Evolutionary conservation across 2,797 vertebrate genomes (phyloP).

Genomic region (Alca torda): DNA sequence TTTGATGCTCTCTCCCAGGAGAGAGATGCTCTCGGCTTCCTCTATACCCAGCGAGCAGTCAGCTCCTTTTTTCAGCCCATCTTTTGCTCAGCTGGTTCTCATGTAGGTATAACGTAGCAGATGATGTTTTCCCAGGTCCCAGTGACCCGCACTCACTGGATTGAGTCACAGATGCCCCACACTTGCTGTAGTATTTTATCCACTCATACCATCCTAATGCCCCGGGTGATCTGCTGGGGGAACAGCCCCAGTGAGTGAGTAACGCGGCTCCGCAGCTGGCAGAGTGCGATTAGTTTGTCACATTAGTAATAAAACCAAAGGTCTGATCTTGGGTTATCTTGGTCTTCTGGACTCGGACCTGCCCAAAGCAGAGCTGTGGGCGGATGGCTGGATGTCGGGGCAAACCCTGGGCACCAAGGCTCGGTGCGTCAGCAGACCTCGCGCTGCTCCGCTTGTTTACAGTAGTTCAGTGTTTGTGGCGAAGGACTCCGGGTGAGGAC

Average conservation of each 20-base stretch:
- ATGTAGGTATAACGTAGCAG: neutral
- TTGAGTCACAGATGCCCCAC: neutral
- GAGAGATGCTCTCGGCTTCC: neutral
- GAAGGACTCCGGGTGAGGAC: neutral
- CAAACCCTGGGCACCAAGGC: neutral
- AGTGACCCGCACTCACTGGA: rapidly evolving
- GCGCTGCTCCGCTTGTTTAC: neutral
- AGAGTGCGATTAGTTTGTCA: rapidly evolving
- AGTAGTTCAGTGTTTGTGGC: neutral
- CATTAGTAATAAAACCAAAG: neutral
- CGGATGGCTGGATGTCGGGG: neutral
- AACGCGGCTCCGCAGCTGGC: neutral
- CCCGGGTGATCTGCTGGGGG: neutral
- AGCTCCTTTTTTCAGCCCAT: neutral
- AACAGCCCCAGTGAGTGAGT: rapidly evolving
- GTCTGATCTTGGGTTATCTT: neutral
- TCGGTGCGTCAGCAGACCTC: neutral
- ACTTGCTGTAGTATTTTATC: neutral
- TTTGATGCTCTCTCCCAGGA: neutral
- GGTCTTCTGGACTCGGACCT: neutral
- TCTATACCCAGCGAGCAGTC: neutral
- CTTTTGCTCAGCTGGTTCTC: neutral
- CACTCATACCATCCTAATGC: rapidly evolving
- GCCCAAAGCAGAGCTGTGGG: neutral
- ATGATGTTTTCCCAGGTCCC: neutral